phyloP scores from a whole-genome alignment of 2,797 vertebrate genomes.

The Carapus acus region DNA sequence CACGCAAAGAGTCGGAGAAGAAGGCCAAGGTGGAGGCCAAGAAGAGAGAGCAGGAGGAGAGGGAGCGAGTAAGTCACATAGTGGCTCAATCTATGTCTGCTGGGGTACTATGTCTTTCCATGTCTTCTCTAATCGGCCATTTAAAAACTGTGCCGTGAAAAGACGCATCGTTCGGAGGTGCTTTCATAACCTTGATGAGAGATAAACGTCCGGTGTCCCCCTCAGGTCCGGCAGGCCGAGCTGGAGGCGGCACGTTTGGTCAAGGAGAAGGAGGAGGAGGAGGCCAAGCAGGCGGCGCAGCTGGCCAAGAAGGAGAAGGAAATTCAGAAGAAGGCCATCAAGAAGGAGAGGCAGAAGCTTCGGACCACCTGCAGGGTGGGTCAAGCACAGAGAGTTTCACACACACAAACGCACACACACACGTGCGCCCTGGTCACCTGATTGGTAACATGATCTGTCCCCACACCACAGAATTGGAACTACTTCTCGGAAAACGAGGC shows the following conservation, averaged over 20 bases:
- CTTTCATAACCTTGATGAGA: too few species aligned
- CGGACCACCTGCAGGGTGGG: slow-evolving; percentile 92
- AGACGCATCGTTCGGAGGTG: too few species aligned
- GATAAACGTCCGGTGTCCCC: too few species aligned
- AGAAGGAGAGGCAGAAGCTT: slow-evolving; percentile 96
- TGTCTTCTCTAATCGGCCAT: too few species aligned
- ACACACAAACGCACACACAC: too few species aligned
- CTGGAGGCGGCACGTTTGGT: slow-evolving; percentile 83
- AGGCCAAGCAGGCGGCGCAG: slow-evolving; percentile 84
- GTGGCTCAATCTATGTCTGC: too few species aligned
- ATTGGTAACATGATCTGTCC: too few species aligned
- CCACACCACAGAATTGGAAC: slow-evolving; percentile 83
- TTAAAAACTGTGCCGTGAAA: too few species aligned
- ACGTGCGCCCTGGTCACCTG: too few species aligned
- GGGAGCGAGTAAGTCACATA: slow-evolving; percentile 79
- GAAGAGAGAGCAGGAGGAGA: slow-evolving; percentile 91
- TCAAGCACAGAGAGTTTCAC: too few species aligned
- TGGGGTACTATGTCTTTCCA: too few species aligned
- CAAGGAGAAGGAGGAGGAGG: slow-evolving; percentile 93
- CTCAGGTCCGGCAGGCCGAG: slow-evolving; percentile 91
- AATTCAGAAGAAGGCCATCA: slow-evolving; percentile 97
- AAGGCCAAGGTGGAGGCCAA: slow-evolving; percentile 95
- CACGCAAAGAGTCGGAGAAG: slow-evolving; percentile 96
- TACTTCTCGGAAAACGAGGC: slow-evolving; percentile 90
- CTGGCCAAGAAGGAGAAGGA: slow-evolving; percentile 96